phyloP scores from a whole-genome alignment of 2,888 invertebrate genomes.

The Dioctria linearis region DNA sequence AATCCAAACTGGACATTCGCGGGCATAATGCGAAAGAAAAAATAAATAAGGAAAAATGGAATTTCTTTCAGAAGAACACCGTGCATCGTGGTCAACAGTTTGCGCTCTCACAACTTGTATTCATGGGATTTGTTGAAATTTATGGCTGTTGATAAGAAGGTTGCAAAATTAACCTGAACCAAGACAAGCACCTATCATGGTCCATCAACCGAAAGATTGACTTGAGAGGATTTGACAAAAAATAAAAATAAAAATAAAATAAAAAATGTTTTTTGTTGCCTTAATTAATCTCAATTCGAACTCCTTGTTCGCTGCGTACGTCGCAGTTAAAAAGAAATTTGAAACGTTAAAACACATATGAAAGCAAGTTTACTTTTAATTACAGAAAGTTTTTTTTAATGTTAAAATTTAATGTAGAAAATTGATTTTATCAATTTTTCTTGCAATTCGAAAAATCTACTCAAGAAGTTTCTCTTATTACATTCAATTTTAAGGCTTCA shows the following conservation, averaged over 20 bases:
- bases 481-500: too few relatives aligned
- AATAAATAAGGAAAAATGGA: too few relatives aligned
- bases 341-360: not conserved
- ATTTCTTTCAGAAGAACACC: not conserved
- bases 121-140: not conserved
- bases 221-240: conserved; percentile 26
- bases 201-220: conserved; percentile 23
- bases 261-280: not conserved
- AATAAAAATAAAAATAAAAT: too few relatives aligned
- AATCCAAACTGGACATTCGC: not conserved
- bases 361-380: not conserved
- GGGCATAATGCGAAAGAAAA: too few relatives aligned
- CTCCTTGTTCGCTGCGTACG: not conserved
- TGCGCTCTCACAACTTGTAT: not conserved
- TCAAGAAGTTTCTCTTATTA: too few relatives aligned
- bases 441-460: too few relatives aligned
- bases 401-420: too few relatives aligned
- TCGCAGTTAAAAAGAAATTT: not conserved
- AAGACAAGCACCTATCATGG: conserved; percentile 24
- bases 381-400: too few relatives aligned
- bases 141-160: conserved; percentile 13
- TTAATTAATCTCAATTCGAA: conserved; percentile 8
- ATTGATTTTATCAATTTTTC: too few relatives aligned
- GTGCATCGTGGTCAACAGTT: not conserved
- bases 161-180: conserved; percentile 1